A percentile compares a stretch with the other conserved stretches of the same genome.
Conservation (phyloP, 2,797 vertebrate species). For the Malurus leucopterus region DNA sequence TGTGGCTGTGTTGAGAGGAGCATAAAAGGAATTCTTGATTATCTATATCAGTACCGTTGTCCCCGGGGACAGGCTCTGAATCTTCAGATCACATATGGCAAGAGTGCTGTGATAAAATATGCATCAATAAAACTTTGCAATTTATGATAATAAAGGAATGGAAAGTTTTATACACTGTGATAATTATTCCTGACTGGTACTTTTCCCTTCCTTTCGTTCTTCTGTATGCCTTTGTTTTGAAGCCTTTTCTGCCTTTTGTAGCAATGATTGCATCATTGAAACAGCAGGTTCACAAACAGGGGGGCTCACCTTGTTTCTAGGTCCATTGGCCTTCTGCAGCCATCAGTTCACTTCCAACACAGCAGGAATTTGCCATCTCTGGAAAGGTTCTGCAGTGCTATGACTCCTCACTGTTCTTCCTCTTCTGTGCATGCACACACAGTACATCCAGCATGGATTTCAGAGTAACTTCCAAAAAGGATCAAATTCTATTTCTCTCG, state of each 20-base stretch:
- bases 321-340: background rate
- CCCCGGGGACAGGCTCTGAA: conserved; percentile 60
- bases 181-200: conserved; percentile 60
- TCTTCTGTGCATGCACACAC: background rate
- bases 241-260: background rate
- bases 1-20: conserved; percentile 51
- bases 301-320: background rate
- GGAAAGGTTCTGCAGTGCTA: background rate
- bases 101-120: conserved; percentile 77
- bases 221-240: conserved; percentile 1
- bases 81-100: conserved; percentile 76
- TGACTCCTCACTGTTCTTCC: background rate
- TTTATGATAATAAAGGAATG: conserved; percentile 70
- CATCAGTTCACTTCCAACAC: background rate
- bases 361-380: background rate
- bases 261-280: background rate
- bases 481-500: background rate
- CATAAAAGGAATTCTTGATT: conserved; percentile 78
- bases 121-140: conserved; percentile 69
- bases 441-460: background rate
- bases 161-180: conserved; percentile 56
- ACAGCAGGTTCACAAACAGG: background rate
- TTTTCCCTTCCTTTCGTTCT: background rate
- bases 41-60: conserved; percentile 67
- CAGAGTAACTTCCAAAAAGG: background rate